Conservation (phyloP, 2,888 invertebrate genomes). For the Chymomyza fuscimana region DNA sequence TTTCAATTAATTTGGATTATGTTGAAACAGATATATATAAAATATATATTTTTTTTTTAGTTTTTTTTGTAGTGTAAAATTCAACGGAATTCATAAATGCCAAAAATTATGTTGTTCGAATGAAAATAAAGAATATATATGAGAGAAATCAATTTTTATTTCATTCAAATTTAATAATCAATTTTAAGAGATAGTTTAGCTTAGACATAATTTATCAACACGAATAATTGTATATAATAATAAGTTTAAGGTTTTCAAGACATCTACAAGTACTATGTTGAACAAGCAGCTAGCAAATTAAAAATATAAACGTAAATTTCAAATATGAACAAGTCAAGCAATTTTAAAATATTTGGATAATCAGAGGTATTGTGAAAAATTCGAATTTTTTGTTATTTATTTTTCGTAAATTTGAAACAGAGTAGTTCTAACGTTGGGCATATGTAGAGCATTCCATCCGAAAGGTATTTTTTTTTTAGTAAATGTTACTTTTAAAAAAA, state of each 20-base stretch:
- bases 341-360: too few relatives aligned
- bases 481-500: too few relatives aligned
- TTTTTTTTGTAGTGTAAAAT: constrained; percentile 36
- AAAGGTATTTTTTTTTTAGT: too few relatives aligned
- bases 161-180: background rate
- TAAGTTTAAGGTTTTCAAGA: constrained; percentile 19
- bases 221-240: constrained; percentile 16
- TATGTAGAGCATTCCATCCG: too few relatives aligned
- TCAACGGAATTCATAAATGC: constrained; percentile 55
- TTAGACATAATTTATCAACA: background rate
- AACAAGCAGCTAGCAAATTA: constrained; percentile 18
- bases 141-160: constrained; percentile 50
- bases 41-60: constrained; percentile 29
- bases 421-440: too few relatives aligned
- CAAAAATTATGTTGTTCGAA: constrained; percentile 37
- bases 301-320: background rate
- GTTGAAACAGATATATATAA: constrained; percentile 40
- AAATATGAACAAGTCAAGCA: background rate
- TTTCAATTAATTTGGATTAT: constrained; percentile 32
- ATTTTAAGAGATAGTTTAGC: background rate
- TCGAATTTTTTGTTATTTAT: too few relatives aligned
- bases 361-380: too few relatives aligned
- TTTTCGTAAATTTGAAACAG: too few relatives aligned
- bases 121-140: constrained; percentile 61
- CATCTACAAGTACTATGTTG: background rate